Base-by-base conservation (phyloP, 2,888 invertebrate species). In the Podabrus alpinus region DNA sequence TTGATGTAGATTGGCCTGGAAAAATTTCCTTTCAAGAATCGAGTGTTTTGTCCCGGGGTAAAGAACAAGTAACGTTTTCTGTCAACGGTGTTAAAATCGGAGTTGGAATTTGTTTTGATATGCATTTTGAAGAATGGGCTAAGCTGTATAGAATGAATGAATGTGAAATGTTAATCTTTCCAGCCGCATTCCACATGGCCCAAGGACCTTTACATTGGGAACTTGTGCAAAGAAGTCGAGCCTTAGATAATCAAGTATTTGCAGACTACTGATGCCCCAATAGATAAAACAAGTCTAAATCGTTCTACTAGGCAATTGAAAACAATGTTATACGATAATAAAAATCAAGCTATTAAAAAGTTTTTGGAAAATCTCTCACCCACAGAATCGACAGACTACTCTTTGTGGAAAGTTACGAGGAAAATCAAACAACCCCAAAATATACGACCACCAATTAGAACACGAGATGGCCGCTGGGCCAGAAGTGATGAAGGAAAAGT, bases 141-240 rank as follows among this genome's bases (percentile, higher is more conserved):
- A 91, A 92, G 74, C 82, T 94, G 7, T 93, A 94, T 87, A 89
- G 94, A 4, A 74, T 84, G 45, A 71, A 82, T 93, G 96, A 95
- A 0, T 97, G 97, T 83, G 91, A 95, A 72, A 86, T 98, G 81
- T 87, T 98, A 21, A 88, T 98, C 17, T 98, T 97, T 88, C 98
- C 98, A 0, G 97, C 94, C 19, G 97, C 98, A 1, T 98, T 98
- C 87, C 98, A 97, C 88, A 95, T 95, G 95, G 97, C 96, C 1
- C 98, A 98, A 0, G 98, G 98, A 0, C 97, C 97, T 0, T 88
- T 93, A 72, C 98, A 98, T 87, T 99, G 97, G 97, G 94, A 97
- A 84, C 86, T 97, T 7, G 88, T 98, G 15, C 93, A 92, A 75
- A 90, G 95, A 66, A 91, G 92, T 0, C 89, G 98, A 67, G 97